A percentile compares a stretch with the other conserved stretches of the same genome.
Conservation (phyloP, 53 echinoderm and acorn worm species). For the Paelopatides confundens region DNA sequence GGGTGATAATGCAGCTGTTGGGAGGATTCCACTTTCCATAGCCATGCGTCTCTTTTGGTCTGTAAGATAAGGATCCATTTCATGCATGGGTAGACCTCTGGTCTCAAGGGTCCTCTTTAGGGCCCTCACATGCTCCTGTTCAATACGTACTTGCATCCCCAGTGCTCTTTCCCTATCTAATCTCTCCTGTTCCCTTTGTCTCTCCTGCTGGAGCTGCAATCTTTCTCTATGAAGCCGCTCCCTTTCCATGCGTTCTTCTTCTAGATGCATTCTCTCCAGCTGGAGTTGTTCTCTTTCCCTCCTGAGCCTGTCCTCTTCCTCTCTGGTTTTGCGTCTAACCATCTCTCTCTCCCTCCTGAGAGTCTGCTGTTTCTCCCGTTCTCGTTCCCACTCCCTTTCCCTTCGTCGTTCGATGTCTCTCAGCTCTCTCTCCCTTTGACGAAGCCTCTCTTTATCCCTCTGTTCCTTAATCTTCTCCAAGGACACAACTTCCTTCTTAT, state of each 20-base stretch:
- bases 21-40: conserved; percentile 50
- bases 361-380: conserved; percentile 78
- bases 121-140: conserved; percentile 85
- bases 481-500: conserved; percentile 84
- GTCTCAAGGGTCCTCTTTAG: conserved; percentile 90
- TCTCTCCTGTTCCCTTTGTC: conserved; percentile 82
- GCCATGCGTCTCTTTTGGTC: conserved; percentile 81
- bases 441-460: conserved; percentile 82
- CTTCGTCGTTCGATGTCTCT: conserved; percentile 88
- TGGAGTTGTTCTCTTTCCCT: conserved; percentile 90
- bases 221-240: conserved; percentile 91
- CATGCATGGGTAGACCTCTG: conserved; percentile 76
- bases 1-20: conserved; percentile 32
- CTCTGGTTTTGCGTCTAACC: conserved; percentile 84
- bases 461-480: conserved; percentile 97
- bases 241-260: conserved; percentile 86
- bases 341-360: conserved; percentile 83
- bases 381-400: conserved; percentile 80
- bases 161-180: conserved; percentile 89
- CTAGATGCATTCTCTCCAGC: conserved; percentile 78
- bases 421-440: conserved; percentile 85
- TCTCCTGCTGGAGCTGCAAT: conserved; percentile 89
- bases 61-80: conserved; percentile 76
- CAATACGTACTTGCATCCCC: conserved; percentile 91
- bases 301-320: conserved; percentile 83